Evolutionary conservation across 2,888 invertebrate genomes (phyloP), one percentile per base, ranked within the genome.

Genomic region (Antitype chi): DNA sequence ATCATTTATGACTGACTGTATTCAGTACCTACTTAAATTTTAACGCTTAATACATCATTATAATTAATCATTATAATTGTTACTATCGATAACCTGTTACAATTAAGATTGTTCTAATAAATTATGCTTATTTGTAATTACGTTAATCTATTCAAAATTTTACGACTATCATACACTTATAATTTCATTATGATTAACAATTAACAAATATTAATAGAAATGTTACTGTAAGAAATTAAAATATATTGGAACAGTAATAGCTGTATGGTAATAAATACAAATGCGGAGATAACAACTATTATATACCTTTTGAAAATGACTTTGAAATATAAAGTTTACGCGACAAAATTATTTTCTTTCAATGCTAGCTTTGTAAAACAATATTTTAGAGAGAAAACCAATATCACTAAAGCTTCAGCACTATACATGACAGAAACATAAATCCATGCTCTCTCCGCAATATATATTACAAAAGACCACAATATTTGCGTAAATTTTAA

Each of bases 401-500:
- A 32, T 32, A 64, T 15, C 15, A 62, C 32, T 17, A 76, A 49
- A 32, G 17, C 53, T 32, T 67, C 70, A 68, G 32, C 63, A 70
- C 20, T 70, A 74, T 74, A 75, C 62, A 74, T 55, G 59, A 67
- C 32, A 60, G 62, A 47, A 69, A 80, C 43, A 74, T 66, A 70
- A 74, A 70, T 70, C 59, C 23, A n/a, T 28, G 66, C 84, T 87
- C 79, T 87, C 86, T 83, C 86, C 82, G 70, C 85, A 77, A 77
- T 72, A 72, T 66, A 68, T 71, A 64, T 94, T 95, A 88, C 94
- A 91, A 94, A 93, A 88, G 70, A 62, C 66, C 75, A 83, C 74
- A 81, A 87, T 87, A 91, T 95, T 95, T 94, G 91, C 94, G 94
- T 93, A 94, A 95, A 93, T 90, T 90, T 91, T 91, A 92, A 92